A percentile compares a stretch with the other conserved stretches of the same genome.
Conservation (phyloP, 2,113 vertebrate genomes). For the Vulpes lagopus region DNA sequence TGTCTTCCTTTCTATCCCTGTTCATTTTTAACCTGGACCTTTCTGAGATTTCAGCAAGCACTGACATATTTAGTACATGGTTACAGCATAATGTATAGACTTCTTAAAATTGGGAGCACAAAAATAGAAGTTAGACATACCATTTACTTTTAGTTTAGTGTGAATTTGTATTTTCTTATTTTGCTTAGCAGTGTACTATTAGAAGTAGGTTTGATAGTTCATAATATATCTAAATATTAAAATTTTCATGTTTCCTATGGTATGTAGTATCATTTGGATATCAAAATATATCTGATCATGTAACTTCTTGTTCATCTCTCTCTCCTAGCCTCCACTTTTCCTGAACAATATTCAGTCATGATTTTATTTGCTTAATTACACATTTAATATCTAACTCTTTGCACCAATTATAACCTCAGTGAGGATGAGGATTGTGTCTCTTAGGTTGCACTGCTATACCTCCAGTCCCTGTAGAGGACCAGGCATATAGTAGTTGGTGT, state of each 20-base stretch:
- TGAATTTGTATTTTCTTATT: neutral
- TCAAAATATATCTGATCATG: neutral
- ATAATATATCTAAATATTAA: neutral
- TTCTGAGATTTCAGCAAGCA: conserved; percentile 15
- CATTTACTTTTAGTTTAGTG: neutral
- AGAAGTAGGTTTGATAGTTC: neutral
- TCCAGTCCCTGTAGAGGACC: neutral
- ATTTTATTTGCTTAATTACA: conserved; percentile 53
- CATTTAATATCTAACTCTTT: conserved; percentile 17
- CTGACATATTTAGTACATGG: neutral
- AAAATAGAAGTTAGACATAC: neutral
- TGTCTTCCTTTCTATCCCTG: neutral
- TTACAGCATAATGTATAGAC: neutral
- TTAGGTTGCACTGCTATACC: neutral
- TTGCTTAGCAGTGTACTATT: neutral
- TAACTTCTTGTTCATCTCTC: neutral
- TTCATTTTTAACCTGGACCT: neutral
- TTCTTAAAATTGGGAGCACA: neutral
- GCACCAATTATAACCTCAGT: neutral
- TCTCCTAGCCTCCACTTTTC: neutral
- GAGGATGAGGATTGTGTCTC: neutral
- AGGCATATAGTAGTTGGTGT: conserved; percentile 3
- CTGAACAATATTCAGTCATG: neutral
- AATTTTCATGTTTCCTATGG: neutral
- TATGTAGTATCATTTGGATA: neutral